A percentile compares a stretch with the other conserved stretches of the same genome.
Evolutionary conservation across 2,113 vertebrate genomes (phyloP).

Genomic region (Lepus europaeus): DNA sequence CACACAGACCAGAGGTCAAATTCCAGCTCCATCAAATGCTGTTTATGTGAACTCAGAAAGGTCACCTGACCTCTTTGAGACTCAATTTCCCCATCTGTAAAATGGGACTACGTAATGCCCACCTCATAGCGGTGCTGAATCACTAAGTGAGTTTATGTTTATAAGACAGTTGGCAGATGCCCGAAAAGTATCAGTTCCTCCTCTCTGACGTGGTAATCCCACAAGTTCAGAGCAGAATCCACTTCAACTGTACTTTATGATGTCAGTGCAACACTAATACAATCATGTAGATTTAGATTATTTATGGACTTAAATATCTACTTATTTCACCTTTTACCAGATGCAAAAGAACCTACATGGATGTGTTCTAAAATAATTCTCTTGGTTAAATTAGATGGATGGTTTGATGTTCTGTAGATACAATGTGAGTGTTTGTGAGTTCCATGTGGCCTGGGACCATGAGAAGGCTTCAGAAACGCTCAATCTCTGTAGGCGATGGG

Average conservation of each 20-base stretch:
- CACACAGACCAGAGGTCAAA: conserved; percentile 10
- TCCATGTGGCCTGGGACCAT: not conserved
- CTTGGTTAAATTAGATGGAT: conserved; percentile 41
- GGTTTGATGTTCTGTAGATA: conserved; percentile 42
- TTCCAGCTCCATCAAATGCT: conserved; percentile 20
- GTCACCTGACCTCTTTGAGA: conserved; percentile 37
- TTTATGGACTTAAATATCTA: not conserved
- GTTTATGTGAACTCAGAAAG: conserved; percentile 47
- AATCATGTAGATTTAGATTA: conserved; percentile 14
- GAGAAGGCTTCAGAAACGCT: conserved; percentile 40
- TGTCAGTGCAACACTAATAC: not conserved
- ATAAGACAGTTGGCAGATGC: conserved; percentile 1
- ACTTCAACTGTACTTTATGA: not conserved
- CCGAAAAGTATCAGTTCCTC: conserved; percentile 2
- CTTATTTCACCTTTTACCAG: conserved; percentile 34
- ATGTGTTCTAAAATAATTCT: conserved; percentile 12
- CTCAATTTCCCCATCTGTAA: conserved; percentile 53
- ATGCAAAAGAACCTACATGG: not conserved
- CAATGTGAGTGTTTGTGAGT: not conserved
- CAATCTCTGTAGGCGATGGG: not conserved
- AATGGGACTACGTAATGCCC: conserved; percentile 6
- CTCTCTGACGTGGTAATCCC: not conserved
- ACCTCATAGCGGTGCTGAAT: not conserved
- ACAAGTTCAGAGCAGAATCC: conserved; percentile 10
- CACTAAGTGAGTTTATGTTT: conserved; percentile 36